Base-by-base conservation (phyloP, 1,140 invertebrate species). In the Laodelphax striatellus region DNA sequence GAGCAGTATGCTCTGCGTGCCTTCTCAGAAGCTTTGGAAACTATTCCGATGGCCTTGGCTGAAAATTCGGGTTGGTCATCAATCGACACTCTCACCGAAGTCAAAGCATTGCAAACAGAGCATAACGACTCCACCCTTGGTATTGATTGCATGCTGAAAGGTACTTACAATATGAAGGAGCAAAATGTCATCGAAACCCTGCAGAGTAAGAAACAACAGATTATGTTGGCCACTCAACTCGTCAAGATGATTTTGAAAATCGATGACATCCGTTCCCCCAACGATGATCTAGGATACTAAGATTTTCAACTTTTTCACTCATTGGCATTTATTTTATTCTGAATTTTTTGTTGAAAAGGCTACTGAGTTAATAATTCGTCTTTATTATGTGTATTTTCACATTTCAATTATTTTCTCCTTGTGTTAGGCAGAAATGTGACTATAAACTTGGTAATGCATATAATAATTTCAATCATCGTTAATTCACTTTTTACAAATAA, bases 241-340 rank as follows among this genome's bases (percentile, higher is more conserved):
- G 95, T 98, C 8, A 97, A 97, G 75, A 99, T 99, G 97, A 98
- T 99, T 64, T 79, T 99, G 44, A 99, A 99, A 77, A 99, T 99
- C 62, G 97, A 99, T 75, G 97, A 99, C 72, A 89, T 99, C 54
- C 82, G 97, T 63, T 88, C 88, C 5, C 84, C 87, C 1, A 58
- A 59, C 56, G 64, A 66, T 52, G 54, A 54, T 50, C 16, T 9
- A 10, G 46, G 46, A 9, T 50, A 50, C 34, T 38, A 38, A 38
- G 11, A 38, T 38, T 5, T 13, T 9, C 28, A 31, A 31, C 4
- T 31, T 38, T 38, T 38, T 38, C 10, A 38, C 34, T 38, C 34
- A 38, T 38, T 38, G 4, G 4, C 34, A 38, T 38, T 38, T 38
- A 38, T 38, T 38, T 38, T 11, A 11, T 38, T 38, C 28, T 9